Percentiles rank a stretch among this genome's conserved stretches.
Conservation (phyloP, 2,888 invertebrate genomes). For the Drosophila neotestacea region DNA sequence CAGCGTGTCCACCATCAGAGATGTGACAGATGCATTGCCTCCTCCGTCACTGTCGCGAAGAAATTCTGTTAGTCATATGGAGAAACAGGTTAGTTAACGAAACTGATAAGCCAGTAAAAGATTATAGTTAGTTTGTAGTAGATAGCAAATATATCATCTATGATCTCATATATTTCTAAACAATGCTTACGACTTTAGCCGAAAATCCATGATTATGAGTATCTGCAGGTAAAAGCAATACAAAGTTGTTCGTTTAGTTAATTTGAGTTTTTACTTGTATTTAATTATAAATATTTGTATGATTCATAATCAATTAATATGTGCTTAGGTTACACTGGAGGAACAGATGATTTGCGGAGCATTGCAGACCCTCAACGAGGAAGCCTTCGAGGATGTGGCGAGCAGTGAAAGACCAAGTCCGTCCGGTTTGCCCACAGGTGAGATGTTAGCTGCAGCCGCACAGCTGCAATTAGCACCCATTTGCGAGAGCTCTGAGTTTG, state of each 20-base stretch:
- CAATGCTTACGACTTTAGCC: slow-evolving; percentile 79
- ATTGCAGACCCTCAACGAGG: slow-evolving; percentile 95
- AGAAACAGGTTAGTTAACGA: slow-evolving; percentile 90
- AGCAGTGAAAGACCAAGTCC: slow-evolving; percentile 89
- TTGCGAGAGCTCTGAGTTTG: slow-evolving; percentile 85
- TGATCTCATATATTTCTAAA: slow-evolving; percentile 41
- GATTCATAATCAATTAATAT: background rate
- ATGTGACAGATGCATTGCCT: slow-evolving; percentile 71
- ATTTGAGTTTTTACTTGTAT: too few species aligned
- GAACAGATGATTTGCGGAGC: slow-evolving; percentile 98
- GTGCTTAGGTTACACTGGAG: slow-evolving; percentile 93
- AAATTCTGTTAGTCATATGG: slow-evolving; percentile 88
- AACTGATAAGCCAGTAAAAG: background rate
- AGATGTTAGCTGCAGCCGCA: slow-evolving; percentile 85
- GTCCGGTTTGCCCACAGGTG: slow-evolving; percentile 87
- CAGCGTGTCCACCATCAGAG: slow-evolving; percentile 62
- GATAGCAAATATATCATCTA: background rate
- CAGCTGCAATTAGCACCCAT: slow-evolving; percentile 86
- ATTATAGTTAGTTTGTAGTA: background rate
- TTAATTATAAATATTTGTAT: background rate
- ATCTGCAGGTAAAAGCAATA: slow-evolving; percentile 83
- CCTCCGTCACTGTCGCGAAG: slow-evolving; percentile 83
- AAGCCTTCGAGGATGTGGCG: slow-evolving; percentile 95
- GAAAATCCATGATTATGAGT: slow-evolving; percentile 85
- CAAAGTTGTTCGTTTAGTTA: background rate